These are phyloP conservation scores for Spinus pinus DNA, from an alignment of 2,797 vertebrate species.

Conservation along the genomic window DNA sequence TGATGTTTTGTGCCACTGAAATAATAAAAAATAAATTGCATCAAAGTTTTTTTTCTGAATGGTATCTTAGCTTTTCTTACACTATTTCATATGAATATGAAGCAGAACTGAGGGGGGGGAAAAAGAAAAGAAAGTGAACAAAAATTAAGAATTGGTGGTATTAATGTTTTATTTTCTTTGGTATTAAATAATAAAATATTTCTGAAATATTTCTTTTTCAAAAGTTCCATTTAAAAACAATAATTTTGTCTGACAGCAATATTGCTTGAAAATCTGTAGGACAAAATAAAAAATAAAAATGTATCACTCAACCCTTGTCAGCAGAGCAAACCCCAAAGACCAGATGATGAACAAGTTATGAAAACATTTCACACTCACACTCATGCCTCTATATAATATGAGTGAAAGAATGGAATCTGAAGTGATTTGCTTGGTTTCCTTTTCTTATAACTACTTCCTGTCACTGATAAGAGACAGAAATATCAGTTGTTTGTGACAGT, in stretches of 20 bases:
- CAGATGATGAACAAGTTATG: slow-evolving; percentile 33
- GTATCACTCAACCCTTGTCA: slow-evolving; percentile 5
- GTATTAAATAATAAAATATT: not conserved
- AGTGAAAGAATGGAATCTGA: slow-evolving; percentile 33
- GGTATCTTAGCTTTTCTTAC: not conserved
- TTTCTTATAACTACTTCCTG: slow-evolving; percentile 4
- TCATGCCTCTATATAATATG: slow-evolving; percentile 8
- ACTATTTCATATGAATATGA: not conserved
- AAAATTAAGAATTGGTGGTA: not conserved
- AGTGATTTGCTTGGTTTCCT: not conserved
- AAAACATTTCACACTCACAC: slow-evolving; percentile 21
- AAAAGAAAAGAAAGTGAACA: not conserved
- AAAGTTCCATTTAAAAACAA: not conserved
- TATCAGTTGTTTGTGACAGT: slow-evolving; percentile 14
- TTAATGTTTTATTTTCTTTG: not conserved
- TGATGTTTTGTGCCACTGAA: not conserved
- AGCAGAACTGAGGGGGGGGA: not conserved
- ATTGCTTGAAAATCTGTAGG: not conserved
- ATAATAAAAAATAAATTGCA: not conserved
- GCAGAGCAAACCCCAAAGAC: not conserved
- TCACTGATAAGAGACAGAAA: slow-evolving; percentile 13
- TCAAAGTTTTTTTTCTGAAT: not conserved
- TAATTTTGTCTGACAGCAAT: not conserved
- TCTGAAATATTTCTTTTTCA: not conserved
- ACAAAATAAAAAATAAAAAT: slow-evolving; percentile 39